Conservation (phyloP, 2,113 vertebrate genomes). For the Ariopsis seemanni region DNA sequence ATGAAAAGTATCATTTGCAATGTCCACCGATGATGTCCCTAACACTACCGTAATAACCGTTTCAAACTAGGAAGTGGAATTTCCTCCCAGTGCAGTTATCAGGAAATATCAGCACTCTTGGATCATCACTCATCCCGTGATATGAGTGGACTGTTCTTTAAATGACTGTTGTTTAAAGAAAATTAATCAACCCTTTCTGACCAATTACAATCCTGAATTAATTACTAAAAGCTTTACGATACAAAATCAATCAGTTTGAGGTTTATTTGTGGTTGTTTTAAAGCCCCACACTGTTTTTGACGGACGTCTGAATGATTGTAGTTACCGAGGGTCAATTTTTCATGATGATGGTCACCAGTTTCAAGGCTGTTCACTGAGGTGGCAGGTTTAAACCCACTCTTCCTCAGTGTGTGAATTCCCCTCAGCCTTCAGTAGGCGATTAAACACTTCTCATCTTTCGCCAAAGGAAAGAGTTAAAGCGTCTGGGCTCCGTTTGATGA, state of each 20-base stretch:
- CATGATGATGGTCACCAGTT: background rate
- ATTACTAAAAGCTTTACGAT: no score
- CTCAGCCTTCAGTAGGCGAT: conserved; percentile 29
- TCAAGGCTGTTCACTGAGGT: conserved; percentile 14
- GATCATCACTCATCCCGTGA: no score
- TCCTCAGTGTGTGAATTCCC: conserved; percentile 19
- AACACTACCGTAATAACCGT: no score
- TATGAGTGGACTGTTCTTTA: no score
- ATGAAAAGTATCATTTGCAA: no score
- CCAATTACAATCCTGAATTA: background rate
- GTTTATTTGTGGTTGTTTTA: background rate
- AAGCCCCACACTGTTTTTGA: background rate
- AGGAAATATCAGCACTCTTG: no score
- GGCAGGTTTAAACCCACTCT: conserved; percentile 7
- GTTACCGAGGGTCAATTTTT: conserved; percentile 31
- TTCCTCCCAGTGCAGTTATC: no score
- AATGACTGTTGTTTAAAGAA: background rate
- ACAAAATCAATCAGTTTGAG: background rate
- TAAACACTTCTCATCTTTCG: conserved; percentile 41
- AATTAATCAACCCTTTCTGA: background rate
- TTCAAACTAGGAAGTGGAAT: no score
- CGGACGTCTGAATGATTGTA: conserved; percentile 9
- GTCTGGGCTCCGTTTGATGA: conserved; percentile 41
- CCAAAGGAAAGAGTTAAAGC: background rate
- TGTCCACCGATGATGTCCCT: no score